Conservation (phyloP, 2,888 invertebrate genomes). For the Eilema sororculum region DNA sequence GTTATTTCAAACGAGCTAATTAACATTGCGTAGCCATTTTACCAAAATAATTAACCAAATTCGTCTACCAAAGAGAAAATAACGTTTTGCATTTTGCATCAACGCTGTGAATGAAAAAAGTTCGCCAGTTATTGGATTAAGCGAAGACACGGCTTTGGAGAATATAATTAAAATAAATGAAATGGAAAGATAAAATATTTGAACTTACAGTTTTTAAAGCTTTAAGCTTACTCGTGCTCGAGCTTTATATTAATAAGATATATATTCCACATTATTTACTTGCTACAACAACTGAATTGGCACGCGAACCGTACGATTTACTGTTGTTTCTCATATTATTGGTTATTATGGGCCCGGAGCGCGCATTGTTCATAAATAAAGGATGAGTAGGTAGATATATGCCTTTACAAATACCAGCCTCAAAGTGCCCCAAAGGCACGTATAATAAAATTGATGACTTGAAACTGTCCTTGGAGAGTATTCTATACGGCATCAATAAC, state of each 20-base stretch:
- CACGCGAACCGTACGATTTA: neutral
- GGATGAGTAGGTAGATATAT: neutral
- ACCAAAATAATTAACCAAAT: slow-evolving; percentile 32
- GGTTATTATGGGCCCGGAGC: neutral
- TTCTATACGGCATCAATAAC: neutral
- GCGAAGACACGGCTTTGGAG: slow-evolving; percentile 11
- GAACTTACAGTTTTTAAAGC: slow-evolving; percentile 8
- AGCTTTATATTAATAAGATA: slow-evolving; percentile 8
- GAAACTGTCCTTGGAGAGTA: slow-evolving; percentile 1
- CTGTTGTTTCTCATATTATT: neutral
- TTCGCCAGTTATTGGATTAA: slow-evolving; percentile 19
- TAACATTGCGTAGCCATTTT: slow-evolving; percentile 25
- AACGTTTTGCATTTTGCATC: slow-evolving; percentile 31
- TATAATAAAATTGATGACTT: slow-evolving; percentile 1
- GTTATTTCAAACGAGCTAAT: slow-evolving; percentile 27
- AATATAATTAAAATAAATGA: slow-evolving; percentile 38
- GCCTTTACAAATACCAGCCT: neutral
- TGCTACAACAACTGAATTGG: neutral
- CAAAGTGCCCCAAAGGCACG: neutral
- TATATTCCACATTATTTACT: neutral
- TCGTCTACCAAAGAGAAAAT: slow-evolving; percentile 27
- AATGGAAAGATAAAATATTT: slow-evolving; percentile 27
- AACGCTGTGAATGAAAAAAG: slow-evolving; percentile 23
- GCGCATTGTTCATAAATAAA: neutral
- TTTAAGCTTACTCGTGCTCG: neutral